phyloP scores from a whole-genome alignment of 2,888 invertebrate genomes.

The Idaea dimidiata region DNA sequence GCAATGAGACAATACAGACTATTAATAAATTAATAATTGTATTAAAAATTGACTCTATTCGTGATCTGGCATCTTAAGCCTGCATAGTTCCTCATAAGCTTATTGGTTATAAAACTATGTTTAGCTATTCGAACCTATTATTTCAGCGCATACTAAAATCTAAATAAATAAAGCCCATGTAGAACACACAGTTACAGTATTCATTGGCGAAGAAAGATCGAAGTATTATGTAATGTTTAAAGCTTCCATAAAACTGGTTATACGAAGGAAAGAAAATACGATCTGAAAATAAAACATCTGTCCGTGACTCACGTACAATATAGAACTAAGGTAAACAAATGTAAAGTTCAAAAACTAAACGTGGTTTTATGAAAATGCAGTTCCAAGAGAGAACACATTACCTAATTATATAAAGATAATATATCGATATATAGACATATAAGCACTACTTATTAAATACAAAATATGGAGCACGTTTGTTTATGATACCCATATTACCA shows the following conservation, averaged over 20 bases:
- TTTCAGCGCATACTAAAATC: background rate
- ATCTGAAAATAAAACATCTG: conserved; percentile 68
- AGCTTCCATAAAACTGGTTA: conserved; percentile 64
- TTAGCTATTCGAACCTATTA: background rate
- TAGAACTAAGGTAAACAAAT: conserved; percentile 61
- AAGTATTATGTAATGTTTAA: conserved; percentile 62
- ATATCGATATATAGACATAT: background rate
- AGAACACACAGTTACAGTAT: conserved; percentile 38
- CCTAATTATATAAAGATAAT: conserved; percentile 3
- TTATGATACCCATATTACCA: conserved; percentile 25
- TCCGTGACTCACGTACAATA: conserved; percentile 58
- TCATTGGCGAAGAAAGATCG: conserved; percentile 48
- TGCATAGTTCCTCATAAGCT: no score
- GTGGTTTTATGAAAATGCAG: conserved; percentile 3
- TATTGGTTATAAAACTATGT: background rate
- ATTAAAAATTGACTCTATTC: no score
- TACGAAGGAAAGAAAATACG: conserved; percentile 54
- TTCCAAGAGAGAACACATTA: background rate
- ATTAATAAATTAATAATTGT: no score
- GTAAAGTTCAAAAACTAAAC: conserved; percentile 47
- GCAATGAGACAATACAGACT: no score
- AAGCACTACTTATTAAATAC: conserved; percentile 9
- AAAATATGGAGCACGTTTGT: conserved; percentile 30
- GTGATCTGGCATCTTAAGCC: no score
- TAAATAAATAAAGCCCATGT: conserved; percentile 13